Percentiles rank a stretch among this genome's conserved stretches.
Evolutionary conservation across 2,888 invertebrate species (phyloP).

Genomic region (Drosophila algonquin): DNA sequence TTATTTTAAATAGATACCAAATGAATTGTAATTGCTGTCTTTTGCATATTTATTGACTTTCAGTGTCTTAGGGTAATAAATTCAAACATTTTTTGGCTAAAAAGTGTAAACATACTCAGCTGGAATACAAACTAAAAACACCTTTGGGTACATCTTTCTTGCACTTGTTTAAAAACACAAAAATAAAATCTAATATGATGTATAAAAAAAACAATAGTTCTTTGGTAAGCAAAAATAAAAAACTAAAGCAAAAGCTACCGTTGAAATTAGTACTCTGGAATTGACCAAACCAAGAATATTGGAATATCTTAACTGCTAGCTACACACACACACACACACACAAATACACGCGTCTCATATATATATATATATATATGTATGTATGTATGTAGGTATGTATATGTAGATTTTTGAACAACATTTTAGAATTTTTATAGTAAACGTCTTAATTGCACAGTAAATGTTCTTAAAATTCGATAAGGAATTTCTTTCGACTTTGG

Average conservation of each 20-base stretch:
- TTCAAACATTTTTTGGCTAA: conserved; percentile 49
- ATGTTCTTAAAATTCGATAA: conserved; percentile 51
- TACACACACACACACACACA: conserved; percentile 47
- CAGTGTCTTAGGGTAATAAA: conserved; percentile 35
- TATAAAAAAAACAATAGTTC: conserved; percentile 54
- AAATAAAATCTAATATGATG: conserved; percentile 1
- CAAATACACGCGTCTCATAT: conserved; percentile 13
- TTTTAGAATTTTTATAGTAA: conserved; percentile 62
- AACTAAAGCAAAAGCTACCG: conserved; percentile 63
- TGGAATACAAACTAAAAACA: conserved; percentile 62
- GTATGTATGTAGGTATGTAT: background rate
- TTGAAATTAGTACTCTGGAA: conserved; percentile 41
- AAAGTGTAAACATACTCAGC: conserved; percentile 70
- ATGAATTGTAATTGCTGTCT: conserved; percentile 37
- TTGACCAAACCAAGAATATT: conserved; percentile 54
- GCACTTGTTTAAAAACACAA: conserved; percentile 7
- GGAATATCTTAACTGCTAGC: conserved; percentile 58
- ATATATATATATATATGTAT: background rate
- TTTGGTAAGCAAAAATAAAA: conserved; percentile 62
- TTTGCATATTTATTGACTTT: conserved; percentile 66
- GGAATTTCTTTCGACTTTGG: conserved; percentile 71
- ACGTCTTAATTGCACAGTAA: conserved; percentile 70
- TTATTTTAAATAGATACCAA: background rate
- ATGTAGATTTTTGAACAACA: conserved; percentile 65
- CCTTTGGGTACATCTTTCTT: conserved; percentile 43